These are phyloP conservation scores for Cochlearius cochlearius DNA, from an alignment of 2,113 vertebrate species.

Conservation along the genomic window DNA sequence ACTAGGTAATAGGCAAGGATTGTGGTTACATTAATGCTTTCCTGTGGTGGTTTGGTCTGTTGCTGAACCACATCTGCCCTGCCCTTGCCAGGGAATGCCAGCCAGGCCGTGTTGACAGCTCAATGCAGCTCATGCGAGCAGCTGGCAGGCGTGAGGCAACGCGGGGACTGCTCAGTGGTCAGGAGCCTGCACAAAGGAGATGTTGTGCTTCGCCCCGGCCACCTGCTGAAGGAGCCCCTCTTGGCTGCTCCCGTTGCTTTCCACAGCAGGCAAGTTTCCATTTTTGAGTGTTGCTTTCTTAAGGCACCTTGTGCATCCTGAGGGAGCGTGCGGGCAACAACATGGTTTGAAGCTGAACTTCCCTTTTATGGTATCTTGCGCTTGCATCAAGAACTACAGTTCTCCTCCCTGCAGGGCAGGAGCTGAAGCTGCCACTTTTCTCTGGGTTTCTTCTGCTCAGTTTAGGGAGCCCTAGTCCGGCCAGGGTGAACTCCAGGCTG, in stretches of 20 bases:
- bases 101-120: background rate
- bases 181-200: background rate
- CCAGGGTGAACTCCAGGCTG: background rate
- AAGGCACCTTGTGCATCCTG: accelerated
- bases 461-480: background rate
- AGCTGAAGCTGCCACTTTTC: background rate
- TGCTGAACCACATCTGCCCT: accelerated
- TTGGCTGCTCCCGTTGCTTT: background rate
- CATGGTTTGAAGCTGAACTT: background rate
- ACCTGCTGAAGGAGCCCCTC: background rate
- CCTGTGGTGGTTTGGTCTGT: background rate
- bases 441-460: background rate
- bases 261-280: background rate
- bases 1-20: background rate
- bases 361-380: accelerated
- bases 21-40: background rate
- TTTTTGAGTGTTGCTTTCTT: background rate
- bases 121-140: background rate
- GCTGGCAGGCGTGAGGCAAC: background rate
- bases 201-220: background rate
- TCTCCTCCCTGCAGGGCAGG: background rate
- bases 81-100: background rate
- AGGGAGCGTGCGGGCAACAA: background rate
- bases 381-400: background rate
- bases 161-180: background rate